Base-by-base conservation (phyloP, 2,113 vertebrate species). In the Anseranas semipalmata region DNA sequence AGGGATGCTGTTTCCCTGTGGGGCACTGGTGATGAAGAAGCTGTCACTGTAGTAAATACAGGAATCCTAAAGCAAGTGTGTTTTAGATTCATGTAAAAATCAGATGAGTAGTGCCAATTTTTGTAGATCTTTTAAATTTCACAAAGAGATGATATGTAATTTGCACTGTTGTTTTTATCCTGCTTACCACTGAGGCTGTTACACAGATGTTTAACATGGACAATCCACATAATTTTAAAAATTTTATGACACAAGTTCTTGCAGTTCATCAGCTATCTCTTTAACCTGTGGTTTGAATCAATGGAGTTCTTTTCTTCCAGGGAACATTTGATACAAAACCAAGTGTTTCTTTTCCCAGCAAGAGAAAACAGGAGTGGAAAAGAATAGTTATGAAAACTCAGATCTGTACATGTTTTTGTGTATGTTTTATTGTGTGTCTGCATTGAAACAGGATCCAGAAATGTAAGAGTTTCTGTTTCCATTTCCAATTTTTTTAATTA, bases 1-100 rank as follows among this genome's bases (percentile, higher is more conserved):
- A 35, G 22, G 12, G 20, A 45, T 83, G 9, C 2, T 68, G 24
- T 30, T 86, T 63, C 73, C 12, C 65, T 12, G 2, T 55, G 16
- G 20, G 80, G 48, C 1, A 1, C 5, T 3, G 0, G 9, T 7
- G 53, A 19, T 60, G n/a, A 85, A 37, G 11, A 48, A 3, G 37
- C n/a, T 35, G 15, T 30, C 32, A 79, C 17, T 1, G 1, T 2
- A 55, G 7, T 20, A 76, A 81, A 70, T 25, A 17, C 41, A 50
- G n/a, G 14, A 93, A 39, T 4, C 22, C 24, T 62, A 75, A 78
- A 37, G 48, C 2, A 78, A 43, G 28, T 5, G n/a, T 6, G n/a
- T 59, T 73, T 87, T 63, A 43, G 43, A 30, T 27, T 52, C 27
- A 68, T 25, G 7, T n/a, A 5, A 93, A 96, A 93, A 70, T 1